These are phyloP conservation scores for Lophius americanus DNA, from an alignment of 2,797 vertebrate genomes.

Conservation along the genomic window DNA sequence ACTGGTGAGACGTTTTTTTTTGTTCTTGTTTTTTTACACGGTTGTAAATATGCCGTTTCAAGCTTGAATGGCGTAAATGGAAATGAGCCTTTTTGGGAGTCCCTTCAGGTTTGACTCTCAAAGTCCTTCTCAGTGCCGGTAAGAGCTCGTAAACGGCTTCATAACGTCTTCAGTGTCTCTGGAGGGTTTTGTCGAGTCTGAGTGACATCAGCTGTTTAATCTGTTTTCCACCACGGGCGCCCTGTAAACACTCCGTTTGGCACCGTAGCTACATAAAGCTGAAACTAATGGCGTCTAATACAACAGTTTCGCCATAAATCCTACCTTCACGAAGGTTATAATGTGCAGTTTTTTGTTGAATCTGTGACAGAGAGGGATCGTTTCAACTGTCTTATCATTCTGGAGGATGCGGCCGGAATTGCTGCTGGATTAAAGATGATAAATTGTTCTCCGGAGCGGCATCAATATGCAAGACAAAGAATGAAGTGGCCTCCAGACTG, in stretches of 20 bases:
- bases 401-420: background rate
- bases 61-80: background rate
- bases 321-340: background rate
- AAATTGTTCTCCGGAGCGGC: too few relatives aligned
- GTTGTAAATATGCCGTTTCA: background rate
- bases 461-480: too few relatives aligned
- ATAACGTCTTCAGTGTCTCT: background rate
- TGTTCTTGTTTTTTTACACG: too few relatives aligned
- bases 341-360: background rate
- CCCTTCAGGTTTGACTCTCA: slow-evolving; percentile 4
- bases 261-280: background rate
- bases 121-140: background rate
- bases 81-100: background rate
- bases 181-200: slow-evolving; percentile 1
- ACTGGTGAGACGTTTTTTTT: too few relatives aligned
- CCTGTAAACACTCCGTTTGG: background rate
- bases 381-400: background rate
- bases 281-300: background rate
- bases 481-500: too few relatives aligned
- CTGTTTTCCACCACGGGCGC: background rate
- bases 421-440: background rate
- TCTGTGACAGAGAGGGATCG: background rate
- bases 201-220: slow-evolving; percentile 1
- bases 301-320: background rate
- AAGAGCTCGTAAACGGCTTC: slow-evolving; percentile 9